Base-by-base conservation (phyloP, 2,113 vertebrate genomes). In the Numida meleagris region DNA sequence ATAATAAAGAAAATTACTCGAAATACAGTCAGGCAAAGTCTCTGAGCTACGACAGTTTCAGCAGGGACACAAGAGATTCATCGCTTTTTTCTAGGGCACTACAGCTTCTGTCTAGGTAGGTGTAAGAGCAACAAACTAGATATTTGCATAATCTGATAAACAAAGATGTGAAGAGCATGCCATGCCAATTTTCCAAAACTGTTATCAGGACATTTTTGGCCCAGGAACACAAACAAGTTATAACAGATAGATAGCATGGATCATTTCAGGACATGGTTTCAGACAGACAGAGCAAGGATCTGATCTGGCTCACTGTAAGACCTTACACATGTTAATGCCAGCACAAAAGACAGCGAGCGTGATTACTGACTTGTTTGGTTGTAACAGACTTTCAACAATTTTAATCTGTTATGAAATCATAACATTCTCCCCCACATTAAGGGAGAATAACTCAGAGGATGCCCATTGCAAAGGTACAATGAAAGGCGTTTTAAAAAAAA, bases 181-280 rank as follows among this genome's bases (percentile, higher is more conserved):
- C 51, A 70, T 4, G 3, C 20, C 72, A 93, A 63, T 50, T 90
- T 86, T 77, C 86, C 70, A 78, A 86, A 90, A 57, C 80, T 90
- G 68, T 84, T 86, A 96, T 86, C 92, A 90, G 65, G 46, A 86
- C 20, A 53, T 46, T 94, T 93, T 65, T 81, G 88, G 90, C 88
- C 80, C 61, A 67, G 46, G 70, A 90, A 88, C 65, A 78, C 65
- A 95, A 96, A 95, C 73, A 91, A 92, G 82, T 80, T 83, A 31
- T 7, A 65, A 82, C 94, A 96, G 80, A 94, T 88, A 83, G 82
- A 59, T 79, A 79, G 3, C 72, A 67, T 18, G 33, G 82, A 91
- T 82, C 82, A 90, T 81, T 77, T 84, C 38, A 82, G 74, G 88
- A 63, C 88, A 63, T 75, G 92, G 92, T 95, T 95, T 92, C 51